A percentile compares a stretch with the other conserved stretches of the same genome.
Conservation (phyloP, 2,113 vertebrate species). For the Sigmodon hispidus region DNA sequence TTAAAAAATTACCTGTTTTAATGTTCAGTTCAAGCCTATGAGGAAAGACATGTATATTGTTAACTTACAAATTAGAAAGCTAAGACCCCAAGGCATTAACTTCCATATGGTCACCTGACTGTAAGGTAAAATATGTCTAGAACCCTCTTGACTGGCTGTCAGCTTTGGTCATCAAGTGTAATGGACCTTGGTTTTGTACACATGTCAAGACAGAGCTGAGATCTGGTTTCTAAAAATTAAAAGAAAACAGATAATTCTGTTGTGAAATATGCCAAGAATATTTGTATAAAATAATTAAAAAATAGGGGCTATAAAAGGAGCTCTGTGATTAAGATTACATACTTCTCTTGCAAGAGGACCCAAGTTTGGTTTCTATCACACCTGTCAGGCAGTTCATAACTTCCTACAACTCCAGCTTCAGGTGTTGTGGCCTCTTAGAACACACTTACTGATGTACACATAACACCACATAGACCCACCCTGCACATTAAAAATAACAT, state of each 20-base stretch:
- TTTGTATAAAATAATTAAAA: slow-evolving; percentile 36
- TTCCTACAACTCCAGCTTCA: neutral
- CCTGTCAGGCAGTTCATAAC: neutral
- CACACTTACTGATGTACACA: neutral
- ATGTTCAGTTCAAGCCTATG: neutral
- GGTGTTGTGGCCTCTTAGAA: neutral
- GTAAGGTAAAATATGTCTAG: neutral
- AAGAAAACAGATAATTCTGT: neutral
- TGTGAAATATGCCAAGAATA: neutral
- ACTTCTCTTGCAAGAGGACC: neutral
- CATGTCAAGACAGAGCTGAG: neutral
- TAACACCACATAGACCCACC: neutral
- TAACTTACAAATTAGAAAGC: neutral
- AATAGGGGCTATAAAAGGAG: neutral
- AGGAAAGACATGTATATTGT: neutral
- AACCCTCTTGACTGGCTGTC: neutral
- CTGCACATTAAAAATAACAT: neutral
- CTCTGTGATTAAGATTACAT: neutral
- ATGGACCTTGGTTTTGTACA: neutral
- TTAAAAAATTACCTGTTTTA: neutral
- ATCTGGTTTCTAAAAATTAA: neutral
- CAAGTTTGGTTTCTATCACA: neutral
- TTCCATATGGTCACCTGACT: neutral
- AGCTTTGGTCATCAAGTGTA: neutral
- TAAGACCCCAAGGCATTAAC: neutral